These are phyloP conservation scores for Sesamia nonagrioides DNA, from an alignment of 1,140 invertebrate species.

Conservation along the genomic window DNA sequence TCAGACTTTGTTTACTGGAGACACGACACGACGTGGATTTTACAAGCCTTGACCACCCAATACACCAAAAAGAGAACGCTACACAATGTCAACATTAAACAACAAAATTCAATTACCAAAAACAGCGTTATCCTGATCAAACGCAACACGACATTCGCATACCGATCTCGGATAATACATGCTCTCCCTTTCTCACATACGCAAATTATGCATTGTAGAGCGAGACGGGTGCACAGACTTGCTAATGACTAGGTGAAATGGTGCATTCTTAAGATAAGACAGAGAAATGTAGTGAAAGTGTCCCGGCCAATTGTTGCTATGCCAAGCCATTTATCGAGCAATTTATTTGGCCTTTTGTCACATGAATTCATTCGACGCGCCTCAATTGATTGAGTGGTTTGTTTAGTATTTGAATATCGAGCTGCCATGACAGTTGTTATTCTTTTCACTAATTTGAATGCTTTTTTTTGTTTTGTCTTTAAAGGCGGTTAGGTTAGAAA, in stretches of 20 bases:
- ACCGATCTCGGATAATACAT: conserved; percentile 64
- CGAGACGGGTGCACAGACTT: conserved; percentile 56
- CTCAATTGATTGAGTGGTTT: conserved; percentile 4
- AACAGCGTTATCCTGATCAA: conserved; percentile 53
- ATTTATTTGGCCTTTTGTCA: conserved; percentile 35
- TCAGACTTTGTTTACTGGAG: too few species aligned
- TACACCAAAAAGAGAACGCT: background rate
- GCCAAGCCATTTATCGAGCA: conserved; percentile 51
- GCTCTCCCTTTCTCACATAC: conserved; percentile 58
- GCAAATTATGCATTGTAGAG: conserved; percentile 64
- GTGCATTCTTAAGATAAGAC: conserved; percentile 62
- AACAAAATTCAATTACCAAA: conserved; percentile 45
- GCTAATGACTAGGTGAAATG: conserved; percentile 73
- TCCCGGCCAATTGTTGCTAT: conserved; percentile 24
- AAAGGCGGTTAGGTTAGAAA: too few species aligned
- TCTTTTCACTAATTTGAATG: background rate
- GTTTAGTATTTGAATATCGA: background rate
- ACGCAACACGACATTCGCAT: conserved; percentile 56
- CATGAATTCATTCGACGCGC: conserved; percentile 3
- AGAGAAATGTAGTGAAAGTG: conserved; percentile 68
- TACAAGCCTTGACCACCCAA: background rate
- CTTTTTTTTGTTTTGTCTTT: background rate
- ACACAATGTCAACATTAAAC: background rate
- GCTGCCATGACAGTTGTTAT: background rate
- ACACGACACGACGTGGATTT: too few species aligned